Conservation (phyloP, 2,888 invertebrate genomes). For the Spodoptera littoralis region DNA sequence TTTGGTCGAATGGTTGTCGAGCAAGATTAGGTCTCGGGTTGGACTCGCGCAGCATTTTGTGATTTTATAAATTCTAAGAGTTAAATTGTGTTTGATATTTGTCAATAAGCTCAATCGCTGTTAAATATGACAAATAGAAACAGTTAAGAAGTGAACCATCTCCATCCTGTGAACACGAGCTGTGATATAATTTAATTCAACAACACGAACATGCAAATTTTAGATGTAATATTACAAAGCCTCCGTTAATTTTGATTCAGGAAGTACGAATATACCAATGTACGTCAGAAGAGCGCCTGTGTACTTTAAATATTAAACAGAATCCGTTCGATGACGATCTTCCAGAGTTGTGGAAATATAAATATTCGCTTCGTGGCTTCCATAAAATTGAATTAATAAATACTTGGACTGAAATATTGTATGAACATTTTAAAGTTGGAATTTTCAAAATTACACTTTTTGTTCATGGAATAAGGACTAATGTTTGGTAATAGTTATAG, state of each 20-base stretch:
- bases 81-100: too few relatives aligned
- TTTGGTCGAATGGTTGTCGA: too few relatives aligned
- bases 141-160: constrained; percentile 3
- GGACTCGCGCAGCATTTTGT: too few relatives aligned
- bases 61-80: too few relatives aligned
- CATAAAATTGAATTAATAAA: constrained; percentile 29
- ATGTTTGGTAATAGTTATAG: too few relatives aligned
- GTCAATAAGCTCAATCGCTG: too few relatives aligned
- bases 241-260: constrained; percentile 23
- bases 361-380: constrained; percentile 12
- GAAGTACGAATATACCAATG: constrained; percentile 24
- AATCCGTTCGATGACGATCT: constrained; percentile 18
- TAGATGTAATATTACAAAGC: constrained; percentile 20
- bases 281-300: constrained; percentile 25
- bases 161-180: background rate
- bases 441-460: too few relatives aligned
- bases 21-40: too few relatives aligned
- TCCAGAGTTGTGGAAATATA: constrained; percentile 23
- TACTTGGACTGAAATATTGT: constrained; percentile 17
- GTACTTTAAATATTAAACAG: constrained; percentile 31
- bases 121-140: too few relatives aligned
- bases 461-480: too few relatives aligned
- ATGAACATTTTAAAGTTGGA: background rate
- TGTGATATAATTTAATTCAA: constrained; percentile 36
- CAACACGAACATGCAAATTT: constrained; percentile 49